Percentiles rank a stretch among this genome's conserved stretches.
Evolutionary conservation across 2,888 invertebrate species (phyloP).

Genomic region (Nephrotoma guestfalica): DNA sequence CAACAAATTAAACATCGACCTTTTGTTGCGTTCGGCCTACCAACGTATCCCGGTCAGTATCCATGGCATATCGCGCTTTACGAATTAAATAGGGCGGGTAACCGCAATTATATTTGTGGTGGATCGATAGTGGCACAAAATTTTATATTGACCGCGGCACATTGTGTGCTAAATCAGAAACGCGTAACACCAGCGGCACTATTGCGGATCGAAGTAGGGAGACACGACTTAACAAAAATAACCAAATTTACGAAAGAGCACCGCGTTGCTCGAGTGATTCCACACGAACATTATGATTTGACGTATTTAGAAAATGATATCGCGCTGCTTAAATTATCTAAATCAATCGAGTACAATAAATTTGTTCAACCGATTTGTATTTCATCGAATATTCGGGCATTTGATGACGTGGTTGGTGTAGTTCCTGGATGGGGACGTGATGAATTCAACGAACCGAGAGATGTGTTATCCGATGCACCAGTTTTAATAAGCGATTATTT

Average conservation of each 20-base stretch:
- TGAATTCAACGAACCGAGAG: neutral
- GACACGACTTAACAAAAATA: neutral
- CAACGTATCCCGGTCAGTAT: neutral
- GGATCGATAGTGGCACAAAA: neutral
- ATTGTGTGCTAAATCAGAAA: neutral
- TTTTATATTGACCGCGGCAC: neutral
- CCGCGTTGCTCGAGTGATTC: neutral
- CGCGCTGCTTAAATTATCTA: neutral
- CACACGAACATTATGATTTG: neutral
- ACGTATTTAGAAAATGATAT: conserved; percentile 1
- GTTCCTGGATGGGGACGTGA: neutral
- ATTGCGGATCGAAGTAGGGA: neutral
- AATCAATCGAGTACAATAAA: neutral
- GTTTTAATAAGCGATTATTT: neutral
- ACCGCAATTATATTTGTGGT: neutral
- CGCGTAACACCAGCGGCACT: neutral
- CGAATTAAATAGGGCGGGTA: neutral
- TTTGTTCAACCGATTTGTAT: neutral
- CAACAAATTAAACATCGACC: neutral
- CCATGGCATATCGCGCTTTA: neutral
- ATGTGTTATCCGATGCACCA: neutral
- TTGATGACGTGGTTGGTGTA: neutral
- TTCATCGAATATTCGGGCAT: neutral
- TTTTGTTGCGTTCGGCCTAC: neutral
- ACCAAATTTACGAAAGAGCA: neutral